Evolutionary conservation across 2,888 invertebrate species (phyloP), one percentile per base, ranked within the genome.

Genomic region (Trachelus troglodyta): DNA sequence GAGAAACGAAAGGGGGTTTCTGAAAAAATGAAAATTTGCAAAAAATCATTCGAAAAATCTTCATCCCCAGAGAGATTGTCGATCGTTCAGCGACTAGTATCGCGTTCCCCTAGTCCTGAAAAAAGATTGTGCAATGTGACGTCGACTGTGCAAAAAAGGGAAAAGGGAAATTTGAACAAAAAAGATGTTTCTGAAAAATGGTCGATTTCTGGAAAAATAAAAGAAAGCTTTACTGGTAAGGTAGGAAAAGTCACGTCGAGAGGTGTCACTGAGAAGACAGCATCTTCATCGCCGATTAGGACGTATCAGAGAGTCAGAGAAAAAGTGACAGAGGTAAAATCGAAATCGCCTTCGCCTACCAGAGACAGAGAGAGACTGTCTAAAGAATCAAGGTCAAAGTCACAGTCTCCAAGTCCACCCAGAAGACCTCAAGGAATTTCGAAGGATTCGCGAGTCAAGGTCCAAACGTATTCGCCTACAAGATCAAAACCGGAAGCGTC

Each of bases 331-430:
- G 74, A 74, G 35, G 33, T 30, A 2, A 75, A 82, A 80, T 82
- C 83, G 3, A 81, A 83, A 69, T 85, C 85, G 3, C 81, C 83
- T 11, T 85, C 86, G 3, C 84, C 83, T 11, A 83, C 82, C 12
- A 80, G 83, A 69, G 78, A 71, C 30, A 77, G 74, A 31, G 15
- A 11, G 34, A 75, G n/a, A 11, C n/a, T 37, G 30, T 15, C 15
- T 33, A 75, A 37, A 9, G 69, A 71, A 12, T 11, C 69, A 12
- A 40, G 37, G 71, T 33, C 71, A 68, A 56, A 73, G 30, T 35
- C 34, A 34, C 75, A 71, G n/a, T 75, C 78, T 15, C 71, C 78
- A 33, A 78, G 75, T 73, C 68, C 75, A 31, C 12, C 3, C 56
- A 75, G 37, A 56, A 78, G 34, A 75, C 78, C 34, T 69, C 71